A percentile compares a stretch with the other conserved stretches of the same genome.
These are phyloP conservation scores for Drosophila nr. medialis DNA, from an alignment of 2,888 invertebrate genomes.

Conservation along the genomic window DNA sequence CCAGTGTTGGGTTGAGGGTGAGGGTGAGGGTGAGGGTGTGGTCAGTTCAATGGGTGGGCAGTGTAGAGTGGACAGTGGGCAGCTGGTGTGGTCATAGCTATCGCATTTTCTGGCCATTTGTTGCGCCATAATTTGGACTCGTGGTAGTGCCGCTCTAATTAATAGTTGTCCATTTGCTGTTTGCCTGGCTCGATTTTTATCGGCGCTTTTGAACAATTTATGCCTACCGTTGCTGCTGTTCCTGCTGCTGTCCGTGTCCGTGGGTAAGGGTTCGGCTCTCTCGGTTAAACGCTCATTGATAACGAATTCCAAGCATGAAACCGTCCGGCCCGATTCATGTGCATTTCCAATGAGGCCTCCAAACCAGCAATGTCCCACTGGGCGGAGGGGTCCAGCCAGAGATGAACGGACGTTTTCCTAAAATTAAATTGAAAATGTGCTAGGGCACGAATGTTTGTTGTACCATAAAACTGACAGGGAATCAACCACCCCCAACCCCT, in stretches of 20 bases:
- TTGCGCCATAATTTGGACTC: conserved; percentile 70
- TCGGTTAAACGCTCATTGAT: conserved; percentile 51
- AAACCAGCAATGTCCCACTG: neutral
- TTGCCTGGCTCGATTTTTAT: conserved; percentile 64
- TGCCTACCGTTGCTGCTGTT: conserved; percentile 30
- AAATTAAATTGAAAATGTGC: conserved; percentile 61
- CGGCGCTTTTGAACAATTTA: conserved; percentile 66
- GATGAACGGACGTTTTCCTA: conserved; percentile 44
- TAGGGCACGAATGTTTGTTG: conserved; percentile 20
- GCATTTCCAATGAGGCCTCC: conserved; percentile 69
- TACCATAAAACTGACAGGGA: conserved; percentile 25
- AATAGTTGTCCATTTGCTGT: conserved; percentile 70
- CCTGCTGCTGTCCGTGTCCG: neutral
- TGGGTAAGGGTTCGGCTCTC: conserved; percentile 13
- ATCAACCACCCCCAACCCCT: neutral
- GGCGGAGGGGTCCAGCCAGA: conserved; percentile 5
- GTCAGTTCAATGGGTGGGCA: conserved; percentile 34
- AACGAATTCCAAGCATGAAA: conserved; percentile 73
- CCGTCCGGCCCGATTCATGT: conserved; percentile 57
- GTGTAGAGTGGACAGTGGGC: neutral
- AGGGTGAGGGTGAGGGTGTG: neutral
- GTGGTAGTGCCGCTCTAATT: conserved; percentile 64
- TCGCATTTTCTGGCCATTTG: conserved; percentile 66
- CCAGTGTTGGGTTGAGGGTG: conserved; percentile 4
- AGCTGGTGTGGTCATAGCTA: conserved; percentile 42